phyloP scores from a whole-genome alignment of 2,113 vertebrate species.

The Bufo bufo region DNA sequence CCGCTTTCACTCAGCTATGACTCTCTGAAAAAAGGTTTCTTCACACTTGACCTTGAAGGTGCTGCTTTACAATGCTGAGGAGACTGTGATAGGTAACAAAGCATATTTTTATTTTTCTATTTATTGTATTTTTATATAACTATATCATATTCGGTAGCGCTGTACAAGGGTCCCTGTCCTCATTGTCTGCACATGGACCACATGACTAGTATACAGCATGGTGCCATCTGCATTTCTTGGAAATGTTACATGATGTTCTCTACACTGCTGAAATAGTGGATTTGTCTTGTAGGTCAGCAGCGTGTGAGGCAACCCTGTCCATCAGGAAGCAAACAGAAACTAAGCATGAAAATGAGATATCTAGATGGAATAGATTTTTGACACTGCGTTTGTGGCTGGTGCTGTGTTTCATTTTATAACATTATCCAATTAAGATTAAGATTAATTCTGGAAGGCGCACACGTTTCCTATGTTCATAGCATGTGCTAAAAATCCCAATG shows the following conservation, averaged over 20 bases:
- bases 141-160: neutral
- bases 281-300: slow-evolving; percentile 21
- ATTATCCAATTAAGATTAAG: slow-evolving; percentile 54
- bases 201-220: neutral
- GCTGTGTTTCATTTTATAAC: slow-evolving; percentile 22
- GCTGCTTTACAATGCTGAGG: neutral
- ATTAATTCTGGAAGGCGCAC: slow-evolving; percentile 36
- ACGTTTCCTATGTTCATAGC: neutral
- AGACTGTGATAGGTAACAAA: neutral
- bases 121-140: neutral
- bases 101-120: neutral
- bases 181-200: neutral
- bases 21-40: neutral
- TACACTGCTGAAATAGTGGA: slow-evolving; percentile 17
- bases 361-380: slow-evolving; percentile 52
- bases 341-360: slow-evolving; percentile 40
- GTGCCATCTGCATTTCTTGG: neutral
- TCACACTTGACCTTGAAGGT: slow-evolving; percentile 24
- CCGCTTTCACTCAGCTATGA: slow-evolving; percentile 20
- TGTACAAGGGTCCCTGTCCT: neutral
- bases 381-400: slow-evolving; percentile 15
- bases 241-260: neutral
- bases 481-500: neutral
- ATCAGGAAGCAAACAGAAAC: neutral
- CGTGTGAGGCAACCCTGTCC: slow-evolving; percentile 13